Percentiles rank a stretch among this genome's conserved stretches.
Conservation (phyloP, 2,113 vertebrate genomes). For the Deroptyus accipitrinus region DNA sequence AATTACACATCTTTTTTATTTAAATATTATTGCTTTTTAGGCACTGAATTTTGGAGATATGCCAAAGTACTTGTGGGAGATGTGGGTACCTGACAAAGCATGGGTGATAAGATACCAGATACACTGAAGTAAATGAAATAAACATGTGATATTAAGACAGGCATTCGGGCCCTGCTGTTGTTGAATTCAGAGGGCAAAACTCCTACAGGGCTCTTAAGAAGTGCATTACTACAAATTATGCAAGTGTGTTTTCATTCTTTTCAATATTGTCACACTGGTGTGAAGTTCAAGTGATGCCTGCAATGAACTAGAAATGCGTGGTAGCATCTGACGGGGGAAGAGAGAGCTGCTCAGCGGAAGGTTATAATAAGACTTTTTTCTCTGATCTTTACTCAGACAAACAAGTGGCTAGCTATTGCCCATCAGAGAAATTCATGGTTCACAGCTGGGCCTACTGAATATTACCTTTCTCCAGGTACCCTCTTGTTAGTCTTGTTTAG, state of each 20-base stretch:
- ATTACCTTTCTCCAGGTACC: neutral
- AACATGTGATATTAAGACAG: conserved; percentile 4
- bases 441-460: neutral
- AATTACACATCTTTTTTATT: conserved; percentile 59
- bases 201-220: neutral
- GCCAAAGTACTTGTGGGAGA: conserved; percentile 60
- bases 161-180: neutral
- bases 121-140: conserved; percentile 29
- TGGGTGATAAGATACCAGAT: conserved; percentile 56
- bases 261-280: neutral
- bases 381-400: neutral
- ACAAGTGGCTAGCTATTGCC: neutral
- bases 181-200: neutral
- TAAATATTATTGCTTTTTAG: conserved; percentile 67
- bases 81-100: conserved; percentile 56
- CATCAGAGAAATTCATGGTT: neutral
- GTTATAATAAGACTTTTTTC: neutral
- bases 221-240: neutral
- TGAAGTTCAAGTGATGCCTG: conserved; percentile 7
- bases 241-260: neutral
- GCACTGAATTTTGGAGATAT: conserved; percentile 64
- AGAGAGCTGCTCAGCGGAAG: neutral
- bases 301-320: neutral
- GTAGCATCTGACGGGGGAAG: neutral
- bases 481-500: neutral